A percentile compares a stretch with the other conserved stretches of the same genome.
Conservation (phyloP, 2,113 vertebrate genomes). For the Thunnus maccoyii region DNA sequence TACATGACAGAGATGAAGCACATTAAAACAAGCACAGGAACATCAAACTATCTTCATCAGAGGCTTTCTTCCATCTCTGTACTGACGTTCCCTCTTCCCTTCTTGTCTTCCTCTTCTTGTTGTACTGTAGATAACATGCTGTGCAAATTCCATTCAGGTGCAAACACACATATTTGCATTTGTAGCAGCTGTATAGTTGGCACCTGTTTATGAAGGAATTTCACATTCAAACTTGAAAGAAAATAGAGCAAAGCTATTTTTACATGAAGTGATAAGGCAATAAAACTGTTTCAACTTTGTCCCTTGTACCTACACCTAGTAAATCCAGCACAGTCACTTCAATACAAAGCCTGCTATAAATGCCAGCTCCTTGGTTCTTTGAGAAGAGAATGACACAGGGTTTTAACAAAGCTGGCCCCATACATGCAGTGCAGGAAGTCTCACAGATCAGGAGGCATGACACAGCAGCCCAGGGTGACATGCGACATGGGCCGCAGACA, state of each 20-base stretch:
- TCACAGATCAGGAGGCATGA: slow-evolving; percentile 65
- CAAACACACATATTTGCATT: slow-evolving; percentile 66
- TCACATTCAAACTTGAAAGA: slow-evolving; percentile 59
- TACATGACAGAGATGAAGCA: slow-evolving; percentile 52
- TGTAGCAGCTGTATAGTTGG: slow-evolving; percentile 59
- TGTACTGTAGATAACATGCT: slow-evolving; percentile 55
- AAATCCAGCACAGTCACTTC: slow-evolving; percentile 54
- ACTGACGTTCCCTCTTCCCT: slow-evolving; percentile 25
- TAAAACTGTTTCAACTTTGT: slow-evolving; percentile 61
- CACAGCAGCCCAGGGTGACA: slow-evolving; percentile 64
- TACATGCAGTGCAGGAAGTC: slow-evolving; percentile 35
- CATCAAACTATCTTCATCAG: slow-evolving; percentile 60
- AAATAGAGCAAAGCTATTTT: slow-evolving; percentile 59
- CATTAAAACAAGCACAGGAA: slow-evolving; percentile 54
- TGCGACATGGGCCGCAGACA: slow-evolving; percentile 50
- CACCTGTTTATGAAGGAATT: slow-evolving; percentile 62
- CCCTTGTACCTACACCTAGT: slow-evolving; percentile 48
- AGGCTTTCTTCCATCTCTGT: slow-evolving; percentile 45
- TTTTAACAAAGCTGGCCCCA: slow-evolving; percentile 52
- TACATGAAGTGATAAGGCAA: slow-evolving; percentile 56
- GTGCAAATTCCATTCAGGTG: slow-evolving; percentile 70
- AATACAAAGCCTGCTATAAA: slow-evolving; percentile 53
- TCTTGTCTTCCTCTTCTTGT: slow-evolving; percentile 36
- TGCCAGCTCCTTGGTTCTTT: slow-evolving; percentile 45
- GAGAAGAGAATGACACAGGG: slow-evolving; percentile 52